These are phyloP conservation scores for Hippotragus niger DNA, from an alignment of 2,113 vertebrate genomes.

Conservation along the genomic window DNA sequence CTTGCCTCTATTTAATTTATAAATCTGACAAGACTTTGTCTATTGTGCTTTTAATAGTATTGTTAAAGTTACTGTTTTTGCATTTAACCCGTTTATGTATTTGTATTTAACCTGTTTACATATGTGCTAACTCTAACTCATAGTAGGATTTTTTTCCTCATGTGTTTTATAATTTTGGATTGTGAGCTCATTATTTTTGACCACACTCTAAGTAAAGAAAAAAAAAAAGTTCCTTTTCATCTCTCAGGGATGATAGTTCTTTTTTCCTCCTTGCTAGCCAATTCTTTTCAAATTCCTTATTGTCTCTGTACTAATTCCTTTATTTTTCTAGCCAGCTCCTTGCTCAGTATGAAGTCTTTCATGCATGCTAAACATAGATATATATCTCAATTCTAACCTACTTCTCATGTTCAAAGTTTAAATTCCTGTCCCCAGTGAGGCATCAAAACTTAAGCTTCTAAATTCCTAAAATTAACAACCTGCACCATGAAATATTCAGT, in stretches of 20 bases:
- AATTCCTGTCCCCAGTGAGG: not conserved
- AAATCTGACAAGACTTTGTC: not conserved
- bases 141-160: not conserved
- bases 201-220: not conserved
- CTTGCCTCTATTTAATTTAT: not conserved
- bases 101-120: not conserved
- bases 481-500: not conserved
- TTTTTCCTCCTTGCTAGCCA: not conserved
- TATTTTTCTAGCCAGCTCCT: not conserved
- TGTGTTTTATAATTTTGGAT: not conserved
- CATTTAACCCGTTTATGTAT: not conserved
- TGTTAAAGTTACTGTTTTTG: not conserved
- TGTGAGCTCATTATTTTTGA: not conserved
- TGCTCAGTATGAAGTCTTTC: not conserved
- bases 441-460: not conserved
- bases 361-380: not conserved
- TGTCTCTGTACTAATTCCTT: not conserved
- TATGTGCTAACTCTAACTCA: not conserved
- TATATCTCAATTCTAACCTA: not conserved
- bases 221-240: not conserved
- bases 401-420: not conserved
- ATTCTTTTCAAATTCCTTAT: not conserved
- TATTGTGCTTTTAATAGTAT: not conserved
- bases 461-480: not conserved
- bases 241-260: not conserved